Conservation (phyloP, 2,888 invertebrate genomes). For the Dusona sp. region DNA sequence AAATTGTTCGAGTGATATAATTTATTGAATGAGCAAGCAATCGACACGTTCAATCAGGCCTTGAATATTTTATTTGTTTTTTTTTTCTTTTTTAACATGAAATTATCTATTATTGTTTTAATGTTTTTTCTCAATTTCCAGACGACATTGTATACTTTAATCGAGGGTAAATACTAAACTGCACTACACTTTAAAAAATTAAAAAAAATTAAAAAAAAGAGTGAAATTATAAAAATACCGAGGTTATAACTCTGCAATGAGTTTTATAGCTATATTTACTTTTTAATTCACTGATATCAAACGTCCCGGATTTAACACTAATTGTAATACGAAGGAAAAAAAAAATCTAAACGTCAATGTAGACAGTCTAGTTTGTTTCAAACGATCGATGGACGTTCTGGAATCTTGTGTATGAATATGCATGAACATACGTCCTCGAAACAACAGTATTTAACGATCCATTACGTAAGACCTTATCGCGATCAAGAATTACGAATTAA, state of each 20-base stretch:
- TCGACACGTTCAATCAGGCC: not conserved
- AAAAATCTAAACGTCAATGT: not conserved
- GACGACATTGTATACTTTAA: not conserved
- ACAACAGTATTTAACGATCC: conserved; percentile 1
- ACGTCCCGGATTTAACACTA: not conserved
- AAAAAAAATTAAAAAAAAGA: not conserved
- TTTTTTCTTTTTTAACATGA: not conserved
- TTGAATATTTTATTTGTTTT: not conserved
- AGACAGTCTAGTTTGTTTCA: conserved; percentile 4
- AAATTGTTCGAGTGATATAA: not conserved
- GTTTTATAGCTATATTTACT: not conserved
- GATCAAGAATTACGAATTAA: conserved; percentile 14
- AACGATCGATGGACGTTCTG: conserved; percentile 50
- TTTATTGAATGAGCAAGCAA: not conserved
- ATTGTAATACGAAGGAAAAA: not conserved
- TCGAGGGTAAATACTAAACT: conserved; percentile 8
- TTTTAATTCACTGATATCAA: not conserved
- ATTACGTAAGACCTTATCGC: conserved; percentile 15
- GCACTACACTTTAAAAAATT: not conserved
- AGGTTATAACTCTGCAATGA: not conserved
- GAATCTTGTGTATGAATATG: conserved; percentile 43
- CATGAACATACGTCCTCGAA: conserved; percentile 19
- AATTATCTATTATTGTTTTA: not conserved
- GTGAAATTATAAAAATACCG: not conserved
- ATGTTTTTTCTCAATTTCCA: not conserved